Evolutionary conservation across 1,140 invertebrate species (phyloP), one percentile per base, ranked within the genome.

Genomic region (Zaprionus tsacasi): DNA sequence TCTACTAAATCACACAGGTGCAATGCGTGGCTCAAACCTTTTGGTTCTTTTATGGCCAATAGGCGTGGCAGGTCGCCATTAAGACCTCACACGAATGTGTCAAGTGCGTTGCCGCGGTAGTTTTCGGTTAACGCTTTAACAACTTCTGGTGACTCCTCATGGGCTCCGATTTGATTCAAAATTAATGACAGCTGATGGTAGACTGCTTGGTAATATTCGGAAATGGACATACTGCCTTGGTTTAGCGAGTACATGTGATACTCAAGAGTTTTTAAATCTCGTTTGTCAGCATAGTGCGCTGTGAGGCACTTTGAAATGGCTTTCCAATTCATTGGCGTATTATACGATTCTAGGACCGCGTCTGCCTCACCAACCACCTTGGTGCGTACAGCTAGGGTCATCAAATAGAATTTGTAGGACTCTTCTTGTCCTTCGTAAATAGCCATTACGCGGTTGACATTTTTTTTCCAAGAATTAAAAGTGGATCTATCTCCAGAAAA

Each of bases 41-140:
- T 27, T 1, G 64, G 64, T 30, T 56, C 64, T 15, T 66, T 66
- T 3, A 66, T 45, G 15, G 64, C 25, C 11, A 66, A 43, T 1
- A 66, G 52, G 1, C n/a, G 13, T 10, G 64, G 52, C n/a, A n/a
- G n/a, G n/a, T n/a, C n/a, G n/a, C n/a, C n/a, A n/a, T n/a, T n/a
- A n/a, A n/a, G n/a, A n/a, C n/a, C n/a, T n/a, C n/a, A n/a, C n/a
- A n/a, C n/a, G n/a, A n/a, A n/a, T n/a, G n/a, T n/a, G n/a, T n/a
- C n/a, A n/a, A n/a, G n/a, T n/a, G n/a, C n/a, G n/a, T n/a, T 57
- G 33, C 15, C 30, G 3, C 55, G 30, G 13, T 36, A 57, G 6
- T 7, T 57, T 8, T 57, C 10, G 7, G 55, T 57, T 17, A 57
- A 57, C 1, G 55, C 35, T 17, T 33, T 57, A 8, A 36, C 11